Conservation (phyloP, 2,888 invertebrate genomes). For the Drosophila birchii region DNA sequence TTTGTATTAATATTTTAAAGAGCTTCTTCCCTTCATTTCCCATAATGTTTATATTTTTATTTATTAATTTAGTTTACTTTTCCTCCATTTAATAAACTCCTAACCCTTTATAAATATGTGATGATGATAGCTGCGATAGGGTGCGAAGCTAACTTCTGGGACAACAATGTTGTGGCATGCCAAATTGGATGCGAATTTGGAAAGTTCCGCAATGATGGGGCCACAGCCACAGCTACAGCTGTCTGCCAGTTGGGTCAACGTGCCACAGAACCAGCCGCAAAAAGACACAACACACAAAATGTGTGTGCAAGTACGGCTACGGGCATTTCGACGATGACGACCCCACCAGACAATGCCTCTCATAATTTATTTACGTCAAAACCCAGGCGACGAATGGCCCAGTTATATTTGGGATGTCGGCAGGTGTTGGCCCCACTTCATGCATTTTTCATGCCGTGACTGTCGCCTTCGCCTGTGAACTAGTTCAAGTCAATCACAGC, state of each 20-base stretch:
- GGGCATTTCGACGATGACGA: constrained; percentile 39
- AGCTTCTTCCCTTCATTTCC: neutral
- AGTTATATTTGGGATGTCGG: constrained; percentile 25
- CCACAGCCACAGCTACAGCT: constrained; percentile 13
- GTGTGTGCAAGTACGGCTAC: constrained; percentile 5
- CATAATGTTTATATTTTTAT: neutral
- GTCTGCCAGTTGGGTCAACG: constrained; percentile 53
- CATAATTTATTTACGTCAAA: constrained; percentile 47
- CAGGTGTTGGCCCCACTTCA: constrained; percentile 28
- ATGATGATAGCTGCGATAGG: constrained; percentile 50
- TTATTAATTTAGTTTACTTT: neutral
- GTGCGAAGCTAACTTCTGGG: constrained; percentile 49
- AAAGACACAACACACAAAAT: constrained; percentile 6
- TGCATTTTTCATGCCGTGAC: constrained; percentile 17
- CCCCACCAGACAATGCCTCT: constrained; percentile 41
- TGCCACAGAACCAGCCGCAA: constrained; percentile 29
- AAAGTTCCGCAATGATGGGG: constrained; percentile 43
- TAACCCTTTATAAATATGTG: neutral
- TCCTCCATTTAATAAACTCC: neutral
- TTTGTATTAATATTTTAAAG: neutral
- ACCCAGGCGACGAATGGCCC: constrained; percentile 34
- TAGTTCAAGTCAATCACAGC: constrained; percentile 76
- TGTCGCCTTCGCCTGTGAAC: constrained; percentile 63
- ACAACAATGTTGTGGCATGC: constrained; percentile 54
- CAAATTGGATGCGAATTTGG: constrained; percentile 54